Conservation (phyloP, 1,140 invertebrate species). For the Uloborus diversus region DNA sequence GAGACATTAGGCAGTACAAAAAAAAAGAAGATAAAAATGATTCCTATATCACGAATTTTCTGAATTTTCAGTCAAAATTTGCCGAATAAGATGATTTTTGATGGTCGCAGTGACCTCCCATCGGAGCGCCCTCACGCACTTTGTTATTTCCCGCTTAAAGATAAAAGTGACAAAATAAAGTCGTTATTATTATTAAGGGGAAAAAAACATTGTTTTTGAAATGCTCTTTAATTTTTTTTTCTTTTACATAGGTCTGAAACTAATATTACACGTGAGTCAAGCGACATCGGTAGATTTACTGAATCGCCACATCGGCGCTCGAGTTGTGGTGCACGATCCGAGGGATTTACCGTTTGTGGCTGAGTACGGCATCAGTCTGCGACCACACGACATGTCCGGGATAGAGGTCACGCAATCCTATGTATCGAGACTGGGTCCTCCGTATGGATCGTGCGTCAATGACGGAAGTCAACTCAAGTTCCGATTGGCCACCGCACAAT, state of each 20-base stretch:
- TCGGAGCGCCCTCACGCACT: background rate
- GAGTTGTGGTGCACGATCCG: constrained; percentile 37
- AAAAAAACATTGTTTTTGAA: background rate
- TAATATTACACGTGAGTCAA: constrained; percentile 9
- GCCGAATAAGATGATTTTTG: background rate
- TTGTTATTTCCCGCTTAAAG: background rate
- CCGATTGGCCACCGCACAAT: background rate
- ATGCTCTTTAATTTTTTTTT: background rate
- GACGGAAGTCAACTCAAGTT: background rate
- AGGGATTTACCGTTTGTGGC: constrained; percentile 28
- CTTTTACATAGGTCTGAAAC: constrained; percentile 12
- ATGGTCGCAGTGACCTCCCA: background rate
- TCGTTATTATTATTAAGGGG: background rate
- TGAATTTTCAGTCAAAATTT: background rate
- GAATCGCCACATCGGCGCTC: constrained; percentile 16
- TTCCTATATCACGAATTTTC: too few species aligned
- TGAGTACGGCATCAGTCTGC: constrained; percentile 24
- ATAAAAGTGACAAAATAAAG: background rate
- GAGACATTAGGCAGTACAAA: too few species aligned
- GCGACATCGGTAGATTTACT: constrained; percentile 1
- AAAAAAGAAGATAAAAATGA: too few species aligned
- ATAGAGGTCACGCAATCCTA: constrained; percentile 5
- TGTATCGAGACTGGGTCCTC: background rate
- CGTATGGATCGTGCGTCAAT: constrained; percentile 12
- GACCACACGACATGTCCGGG: constrained; percentile 35